Percentiles rank a stretch among this genome's conserved stretches.
Conservation (phyloP, 2,888 invertebrate species). For the Pheosia gnoma region DNA sequence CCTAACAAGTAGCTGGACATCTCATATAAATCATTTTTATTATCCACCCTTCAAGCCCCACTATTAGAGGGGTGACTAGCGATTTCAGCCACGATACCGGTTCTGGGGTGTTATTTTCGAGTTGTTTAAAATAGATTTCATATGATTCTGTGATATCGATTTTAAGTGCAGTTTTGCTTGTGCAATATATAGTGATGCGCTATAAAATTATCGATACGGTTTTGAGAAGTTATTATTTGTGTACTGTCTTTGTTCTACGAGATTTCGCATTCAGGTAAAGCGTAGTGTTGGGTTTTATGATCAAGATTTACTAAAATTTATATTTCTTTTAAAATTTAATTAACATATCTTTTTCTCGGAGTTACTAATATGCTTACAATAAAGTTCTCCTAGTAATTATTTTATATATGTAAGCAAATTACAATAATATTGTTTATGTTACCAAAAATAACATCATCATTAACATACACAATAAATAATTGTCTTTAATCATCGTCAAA, state of each 20-base stretch:
- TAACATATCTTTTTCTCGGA: too few species aligned
- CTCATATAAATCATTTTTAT: constrained; percentile 81
- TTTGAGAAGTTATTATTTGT: background rate
- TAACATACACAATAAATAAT: background rate
- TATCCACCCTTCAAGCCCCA: constrained; percentile 55
- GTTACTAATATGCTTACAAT: too few species aligned
- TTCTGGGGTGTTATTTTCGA: constrained; percentile 51
- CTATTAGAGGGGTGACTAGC: constrained; percentile 65
- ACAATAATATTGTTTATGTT: background rate
- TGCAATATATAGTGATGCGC: constrained; percentile 37
- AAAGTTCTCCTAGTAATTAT: too few species aligned
- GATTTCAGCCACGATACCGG: constrained; percentile 52
- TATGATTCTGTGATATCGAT: constrained; percentile 57
- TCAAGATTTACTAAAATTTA: too few species aligned
- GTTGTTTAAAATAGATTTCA: constrained; percentile 69
- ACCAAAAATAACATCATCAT: constrained; percentile 2
- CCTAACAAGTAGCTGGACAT: constrained; percentile 75
- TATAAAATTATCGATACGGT: constrained; percentile 1
- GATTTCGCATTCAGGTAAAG: too few species aligned
- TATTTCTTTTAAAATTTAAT: too few species aligned
- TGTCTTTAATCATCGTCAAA: constrained; percentile 4
- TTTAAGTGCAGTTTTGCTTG: constrained; percentile 74
- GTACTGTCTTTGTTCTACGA: too few species aligned
- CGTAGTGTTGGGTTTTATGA: too few species aligned
- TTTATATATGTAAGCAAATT: background rate